These are phyloP conservation scores for Acestrorhynchus altus DNA, from an alignment of 2,797 vertebrate genomes.

Conservation along the genomic window DNA sequence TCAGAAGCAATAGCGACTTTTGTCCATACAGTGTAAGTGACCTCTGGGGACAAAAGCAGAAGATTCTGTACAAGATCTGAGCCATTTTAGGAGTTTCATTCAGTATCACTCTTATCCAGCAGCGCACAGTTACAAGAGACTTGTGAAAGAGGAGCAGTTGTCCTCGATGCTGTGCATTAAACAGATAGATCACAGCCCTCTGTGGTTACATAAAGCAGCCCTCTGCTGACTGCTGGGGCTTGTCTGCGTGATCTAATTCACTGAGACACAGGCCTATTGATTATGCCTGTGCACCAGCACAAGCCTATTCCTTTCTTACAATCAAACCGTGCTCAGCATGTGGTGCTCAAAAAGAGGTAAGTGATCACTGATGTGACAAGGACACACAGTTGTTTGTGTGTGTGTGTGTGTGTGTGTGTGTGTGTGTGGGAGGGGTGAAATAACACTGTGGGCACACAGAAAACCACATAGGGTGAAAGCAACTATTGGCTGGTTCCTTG, in stretches of 20 bases:
- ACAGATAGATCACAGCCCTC: conserved; percentile 75
- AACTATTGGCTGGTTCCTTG: conserved; percentile 64
- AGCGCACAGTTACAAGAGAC: conserved; percentile 34
- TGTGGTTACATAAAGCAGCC: conserved; percentile 69
- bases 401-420: not conserved
- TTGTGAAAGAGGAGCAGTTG: conserved; percentile 36
- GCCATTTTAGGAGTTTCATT: not conserved
- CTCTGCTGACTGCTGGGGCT: conserved; percentile 74
- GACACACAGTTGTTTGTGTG: not conserved
- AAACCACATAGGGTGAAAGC: conserved; percentile 58
- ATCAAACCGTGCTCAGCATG: conserved; percentile 63
- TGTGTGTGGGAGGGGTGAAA: conserved; percentile 8
- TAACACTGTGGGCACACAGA: conserved; percentile 67
- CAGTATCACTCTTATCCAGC: conserved; percentile 17
- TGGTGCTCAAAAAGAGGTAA: conserved; percentile 53
- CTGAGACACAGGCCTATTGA: conserved; percentile 77
- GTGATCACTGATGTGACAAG: not conserved
- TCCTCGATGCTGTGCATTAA: conserved; percentile 63
- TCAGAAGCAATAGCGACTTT: too few species aligned
- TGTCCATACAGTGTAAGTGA: too few species aligned
- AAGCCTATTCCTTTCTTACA: conserved; percentile 67
- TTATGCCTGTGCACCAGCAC: conserved; percentile 70
- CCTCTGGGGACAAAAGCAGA: not conserved
- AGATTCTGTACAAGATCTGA: not conserved
- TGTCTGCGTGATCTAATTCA: conserved; percentile 82